These are phyloP conservation scores for Lacerta agilis DNA, from an alignment of 2,797 vertebrate genomes.

Conservation along the genomic window DNA sequence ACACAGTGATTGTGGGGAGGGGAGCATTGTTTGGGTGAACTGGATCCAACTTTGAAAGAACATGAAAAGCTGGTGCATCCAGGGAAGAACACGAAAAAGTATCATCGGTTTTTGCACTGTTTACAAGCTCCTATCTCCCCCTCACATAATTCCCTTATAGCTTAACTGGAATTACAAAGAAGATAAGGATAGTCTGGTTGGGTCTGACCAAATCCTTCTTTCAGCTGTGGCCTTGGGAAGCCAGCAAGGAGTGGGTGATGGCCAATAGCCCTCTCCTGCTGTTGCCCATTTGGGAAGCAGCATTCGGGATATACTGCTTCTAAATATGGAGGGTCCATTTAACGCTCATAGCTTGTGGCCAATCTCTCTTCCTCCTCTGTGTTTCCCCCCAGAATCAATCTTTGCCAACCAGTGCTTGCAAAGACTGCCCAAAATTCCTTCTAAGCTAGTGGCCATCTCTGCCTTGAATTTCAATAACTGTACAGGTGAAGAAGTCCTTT, in stretches of 20 bases:
- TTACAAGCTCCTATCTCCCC: background rate
- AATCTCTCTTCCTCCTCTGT: background rate
- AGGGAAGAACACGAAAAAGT: background rate
- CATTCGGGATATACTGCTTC: background rate
- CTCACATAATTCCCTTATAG: too few relatives aligned
- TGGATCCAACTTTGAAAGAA: background rate
- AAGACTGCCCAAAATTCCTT: too few relatives aligned
- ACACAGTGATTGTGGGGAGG: background rate
- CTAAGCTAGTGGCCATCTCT: too few relatives aligned
- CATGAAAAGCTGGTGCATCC: too few relatives aligned
- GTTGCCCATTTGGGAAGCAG: background rate
- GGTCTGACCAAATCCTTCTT: background rate
- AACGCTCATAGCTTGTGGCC: background rate
- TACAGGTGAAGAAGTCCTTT: too few relatives aligned
- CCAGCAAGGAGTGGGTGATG: background rate
- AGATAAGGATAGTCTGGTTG: background rate
- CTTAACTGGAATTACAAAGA: background rate
- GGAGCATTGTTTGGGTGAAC: background rate
- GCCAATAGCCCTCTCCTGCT: too few relatives aligned
- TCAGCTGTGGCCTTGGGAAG: background rate
- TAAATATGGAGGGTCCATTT: constrained; percentile 11
- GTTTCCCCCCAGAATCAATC: background rate
- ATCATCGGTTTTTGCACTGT: background rate
- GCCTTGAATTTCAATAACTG: too few relatives aligned
- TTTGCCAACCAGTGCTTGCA: too few relatives aligned